Conservation (phyloP, 2,797 vertebrate genomes). For the Lepilemur septentrionalis region DNA sequence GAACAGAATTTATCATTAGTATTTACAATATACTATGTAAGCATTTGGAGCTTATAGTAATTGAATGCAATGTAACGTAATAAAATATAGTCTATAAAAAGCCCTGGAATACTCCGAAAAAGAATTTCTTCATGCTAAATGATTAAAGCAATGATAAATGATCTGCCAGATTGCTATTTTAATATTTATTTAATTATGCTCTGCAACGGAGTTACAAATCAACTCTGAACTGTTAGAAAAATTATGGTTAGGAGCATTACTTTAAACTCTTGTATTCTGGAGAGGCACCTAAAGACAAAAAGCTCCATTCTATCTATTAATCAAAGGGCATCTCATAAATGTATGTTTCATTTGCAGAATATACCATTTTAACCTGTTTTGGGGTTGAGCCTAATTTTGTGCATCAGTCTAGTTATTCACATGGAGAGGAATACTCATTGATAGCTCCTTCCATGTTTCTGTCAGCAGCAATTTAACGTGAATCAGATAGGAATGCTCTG, state of each 20-base stretch:
- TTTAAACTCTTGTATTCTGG: not conserved
- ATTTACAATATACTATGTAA: not conserved
- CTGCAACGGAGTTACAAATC: not conserved
- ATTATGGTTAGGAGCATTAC: not conserved
- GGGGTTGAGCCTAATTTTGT: not conserved
- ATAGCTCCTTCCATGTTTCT: not conserved
- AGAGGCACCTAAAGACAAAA: not conserved
- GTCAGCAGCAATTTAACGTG: conserved; percentile 6
- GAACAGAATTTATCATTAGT: not conserved
- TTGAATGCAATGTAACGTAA: not conserved
- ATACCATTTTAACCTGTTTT: not conserved
- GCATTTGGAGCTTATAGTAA: not conserved
- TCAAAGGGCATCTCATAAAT: not conserved
- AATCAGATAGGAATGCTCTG: conserved; percentile 3
- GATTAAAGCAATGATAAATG: not conserved
- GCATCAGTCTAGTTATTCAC: not conserved
- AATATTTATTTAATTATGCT: not conserved
- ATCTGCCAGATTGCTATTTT: not conserved
- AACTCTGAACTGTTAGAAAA: not conserved
- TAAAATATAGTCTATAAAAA: not conserved
- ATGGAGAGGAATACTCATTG: not conserved
- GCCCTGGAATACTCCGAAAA: not conserved
- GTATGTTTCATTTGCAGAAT: not conserved
- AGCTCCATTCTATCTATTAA: not conserved
- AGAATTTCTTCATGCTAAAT: not conserved